A percentile compares a stretch with the other conserved stretches of the same genome.
Evolutionary conservation across 1,140 invertebrate genomes (phyloP).

Genomic region (Nomia melanderi): DNA sequence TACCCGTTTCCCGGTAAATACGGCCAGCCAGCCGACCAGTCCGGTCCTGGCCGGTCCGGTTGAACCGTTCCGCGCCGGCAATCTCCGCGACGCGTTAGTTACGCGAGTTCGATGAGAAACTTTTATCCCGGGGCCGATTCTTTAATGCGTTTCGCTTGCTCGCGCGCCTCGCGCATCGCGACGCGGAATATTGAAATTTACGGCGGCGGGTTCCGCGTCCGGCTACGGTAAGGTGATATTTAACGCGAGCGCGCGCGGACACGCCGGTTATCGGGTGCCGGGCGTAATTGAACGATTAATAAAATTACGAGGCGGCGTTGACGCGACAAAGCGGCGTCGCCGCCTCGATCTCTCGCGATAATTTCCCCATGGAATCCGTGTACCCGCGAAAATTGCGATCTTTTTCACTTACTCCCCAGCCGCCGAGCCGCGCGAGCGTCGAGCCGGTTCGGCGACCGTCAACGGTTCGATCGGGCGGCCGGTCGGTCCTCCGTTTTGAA

Average conservation of each 20-base stretch:
- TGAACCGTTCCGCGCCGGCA: constrained; percentile 19
- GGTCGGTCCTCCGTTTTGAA: neutral
- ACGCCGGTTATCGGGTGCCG: constrained; percentile 16
- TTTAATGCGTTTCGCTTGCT: constrained; percentile 45
- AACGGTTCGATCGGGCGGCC: neutral
- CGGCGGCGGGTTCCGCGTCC: neutral
- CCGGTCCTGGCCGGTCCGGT: no score
- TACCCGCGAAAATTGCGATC: constrained; percentile 12
- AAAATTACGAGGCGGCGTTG: constrained; percentile 18
- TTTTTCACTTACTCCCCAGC: neutral
- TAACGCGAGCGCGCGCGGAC: neutral
- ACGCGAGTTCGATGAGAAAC: constrained; percentile 46
- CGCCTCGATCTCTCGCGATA: constrained; percentile 1
- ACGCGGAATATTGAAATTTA: constrained; percentile 42
- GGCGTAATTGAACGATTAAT: constrained; percentile 42
- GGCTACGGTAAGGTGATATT: constrained; percentile 9
- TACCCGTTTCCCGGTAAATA: constrained; percentile 47
- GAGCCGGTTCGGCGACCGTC: no score
- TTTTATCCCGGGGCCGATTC: constrained; percentile 28
- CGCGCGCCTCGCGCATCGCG: neutral
- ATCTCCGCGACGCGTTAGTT: constrained; percentile 43
- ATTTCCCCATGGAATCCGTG: neutral
- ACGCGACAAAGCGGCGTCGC: neutral
- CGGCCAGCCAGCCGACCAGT: neutral
- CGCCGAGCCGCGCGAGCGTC: no score